Base-by-base conservation (phyloP, 2,113 vertebrate genomes). In the Anhinga rufa region DNA sequence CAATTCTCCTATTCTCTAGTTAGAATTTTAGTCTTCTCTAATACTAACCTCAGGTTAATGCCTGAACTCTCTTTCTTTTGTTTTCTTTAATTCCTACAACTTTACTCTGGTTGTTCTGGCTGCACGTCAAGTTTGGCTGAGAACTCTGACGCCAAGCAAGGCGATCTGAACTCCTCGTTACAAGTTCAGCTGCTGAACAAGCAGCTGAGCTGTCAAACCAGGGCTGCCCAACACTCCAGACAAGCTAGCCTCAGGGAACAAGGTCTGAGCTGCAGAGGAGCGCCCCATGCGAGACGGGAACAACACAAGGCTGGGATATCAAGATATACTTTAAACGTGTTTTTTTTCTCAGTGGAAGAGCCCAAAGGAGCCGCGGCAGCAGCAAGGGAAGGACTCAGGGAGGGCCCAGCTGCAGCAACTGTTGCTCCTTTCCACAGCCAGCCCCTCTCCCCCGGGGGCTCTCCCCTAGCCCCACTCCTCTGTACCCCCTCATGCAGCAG, bases 281-380 rank as follows among this genome's bases (percentile, higher is more conserved):
- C 11, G 48, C 22, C 20, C 26, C 49, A 4, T 18, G 31, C 1
- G 1, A 40, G 21, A 32, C 52, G 17, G 4, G 12, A 26, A 22
- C 17, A 32, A 2, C 24, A 5, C 1, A 6, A 36, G 2, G 10
- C 0, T 2, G 4, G 16, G 17, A 20, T 19, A 36, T 2, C 17
- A 38, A 34, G 3, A 32, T 1, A n/a, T 1, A 9, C 10, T 54
- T 88, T 9, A 22, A 52, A 49, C 11, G 16, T 5, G n/a, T 4
- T 12, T 75, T 65, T 24, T 28, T 71, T 55, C 25, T 25, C 40
- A 7, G 13, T 2, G 8, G 9, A 61, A 71, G 14, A 64, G 8
- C 14, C 28, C 64, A 32, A 9, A 14, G 20, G 31, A 31, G 17
- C 34, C 29, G 32, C 3, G 31, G 13, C 13, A 38, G 29, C 0